These are phyloP conservation scores for Toxotes jaculatrix DNA, from an alignment of 2,113 vertebrate genomes.

Conservation along the genomic window DNA sequence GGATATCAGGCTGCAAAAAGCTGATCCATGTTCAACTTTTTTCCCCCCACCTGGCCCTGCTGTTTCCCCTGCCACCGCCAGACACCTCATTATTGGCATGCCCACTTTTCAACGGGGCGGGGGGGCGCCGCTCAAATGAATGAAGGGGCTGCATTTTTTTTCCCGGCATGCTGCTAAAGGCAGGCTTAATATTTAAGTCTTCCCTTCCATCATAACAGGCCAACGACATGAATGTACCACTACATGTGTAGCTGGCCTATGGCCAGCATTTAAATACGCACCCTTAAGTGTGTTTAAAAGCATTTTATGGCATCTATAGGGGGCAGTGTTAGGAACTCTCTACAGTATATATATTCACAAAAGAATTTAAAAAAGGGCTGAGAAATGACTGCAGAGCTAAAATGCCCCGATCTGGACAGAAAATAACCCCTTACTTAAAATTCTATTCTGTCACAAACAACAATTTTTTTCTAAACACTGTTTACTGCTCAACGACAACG, in stretches of 20 bases:
- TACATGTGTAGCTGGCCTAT: neutral
- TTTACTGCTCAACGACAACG: neutral
- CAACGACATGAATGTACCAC: neutral
- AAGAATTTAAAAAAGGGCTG: neutral
- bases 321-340: neutral
- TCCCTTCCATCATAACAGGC: too few species aligned
- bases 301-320: neutral
- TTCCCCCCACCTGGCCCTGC: too few species aligned
- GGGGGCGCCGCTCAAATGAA: neutral
- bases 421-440: neutral
- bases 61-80: too few species aligned
- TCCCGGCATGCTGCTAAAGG: neutral
- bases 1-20: too few species aligned
- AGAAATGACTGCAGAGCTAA: neutral
- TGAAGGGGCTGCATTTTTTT: neutral
- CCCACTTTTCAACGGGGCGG: too few species aligned
- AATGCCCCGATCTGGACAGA: neutral
- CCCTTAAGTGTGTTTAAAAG: neutral
- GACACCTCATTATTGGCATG: too few species aligned
- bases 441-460: neutral
- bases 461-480: slow-evolving; percentile 22
- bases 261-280: neutral
- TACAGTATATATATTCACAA: neutral
- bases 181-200: neutral
- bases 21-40: too few species aligned